phyloP scores from a whole-genome alignment of 2,113 vertebrate genomes.

The Ophthalmolycus amberensis region DNA sequence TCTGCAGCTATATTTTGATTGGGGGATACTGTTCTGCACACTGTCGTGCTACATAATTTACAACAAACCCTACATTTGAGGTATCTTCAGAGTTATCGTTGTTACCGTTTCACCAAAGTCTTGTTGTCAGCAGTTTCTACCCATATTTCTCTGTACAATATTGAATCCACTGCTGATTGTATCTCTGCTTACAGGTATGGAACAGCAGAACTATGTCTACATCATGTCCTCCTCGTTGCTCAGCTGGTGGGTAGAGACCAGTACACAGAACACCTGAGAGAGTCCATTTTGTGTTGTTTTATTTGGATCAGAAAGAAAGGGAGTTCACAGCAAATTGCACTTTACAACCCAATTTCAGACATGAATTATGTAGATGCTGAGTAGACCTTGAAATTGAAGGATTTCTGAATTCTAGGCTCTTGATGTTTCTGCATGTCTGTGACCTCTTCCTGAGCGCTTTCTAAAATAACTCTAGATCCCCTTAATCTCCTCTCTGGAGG shows the following conservation, averaged over 20 bases:
- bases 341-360: not conserved
- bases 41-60: not conserved
- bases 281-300: not conserved
- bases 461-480: conserved; percentile 40
- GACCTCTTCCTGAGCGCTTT: conserved; percentile 34
- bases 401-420: not conserved
- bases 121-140: not conserved
- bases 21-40: not conserved
- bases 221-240: conserved; percentile 88
- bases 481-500: conserved; percentile 31
- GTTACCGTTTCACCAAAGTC: not conserved
- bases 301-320: not conserved
- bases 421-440: not conserved
- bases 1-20: not conserved
- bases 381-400: not conserved
- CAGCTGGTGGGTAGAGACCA: conserved; percentile 86
- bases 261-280: not conserved
- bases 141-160: not conserved
- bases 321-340: not conserved
- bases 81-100: not conserved
- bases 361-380: not conserved
- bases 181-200: conserved; percentile 85
- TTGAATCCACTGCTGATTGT: not conserved
- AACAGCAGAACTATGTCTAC: conserved; percentile 92
- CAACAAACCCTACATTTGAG: not conserved